Conservation (phyloP, 2,888 invertebrate species). For the Eupithecia vulgata region DNA sequence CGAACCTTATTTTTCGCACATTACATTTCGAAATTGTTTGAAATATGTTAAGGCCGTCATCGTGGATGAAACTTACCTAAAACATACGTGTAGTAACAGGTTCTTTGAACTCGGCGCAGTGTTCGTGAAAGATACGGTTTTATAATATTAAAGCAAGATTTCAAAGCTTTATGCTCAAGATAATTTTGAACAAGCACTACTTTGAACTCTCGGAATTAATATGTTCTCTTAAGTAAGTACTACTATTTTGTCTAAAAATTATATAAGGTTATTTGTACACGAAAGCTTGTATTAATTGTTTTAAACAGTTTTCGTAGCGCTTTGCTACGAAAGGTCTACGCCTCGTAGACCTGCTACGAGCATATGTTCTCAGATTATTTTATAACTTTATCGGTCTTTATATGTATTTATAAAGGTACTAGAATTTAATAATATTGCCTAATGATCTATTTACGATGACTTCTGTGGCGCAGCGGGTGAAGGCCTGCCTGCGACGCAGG, state of each 20-base stretch:
- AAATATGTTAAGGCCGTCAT: constrained; percentile 74
- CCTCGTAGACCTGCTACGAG: neutral
- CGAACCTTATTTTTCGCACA: constrained; percentile 80
- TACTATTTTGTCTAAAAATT: neutral
- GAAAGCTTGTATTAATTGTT: neutral
- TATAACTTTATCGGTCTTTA: neutral
- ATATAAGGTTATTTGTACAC: neutral
- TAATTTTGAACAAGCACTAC: constrained; percentile 8
- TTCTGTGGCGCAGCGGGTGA: no score
- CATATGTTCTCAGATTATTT: neutral
- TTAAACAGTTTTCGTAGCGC: neutral
- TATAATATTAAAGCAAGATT: constrained; percentile 10
- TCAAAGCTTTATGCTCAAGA: neutral
- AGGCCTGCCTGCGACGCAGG: no score
- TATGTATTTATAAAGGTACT: no score
- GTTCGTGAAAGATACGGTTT: constrained; percentile 26
- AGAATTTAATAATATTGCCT: neutral
- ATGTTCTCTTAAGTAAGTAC: neutral
- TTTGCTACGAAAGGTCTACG: neutral
- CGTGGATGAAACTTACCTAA: constrained; percentile 60
- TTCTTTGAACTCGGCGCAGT: constrained; percentile 22
- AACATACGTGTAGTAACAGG: constrained; percentile 40
- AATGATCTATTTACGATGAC: no score
- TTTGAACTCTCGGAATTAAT: neutral
- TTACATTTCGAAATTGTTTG: constrained; percentile 81